Conservation (phyloP, 2,797 vertebrate species). For the Streptopelia turtur region DNA sequence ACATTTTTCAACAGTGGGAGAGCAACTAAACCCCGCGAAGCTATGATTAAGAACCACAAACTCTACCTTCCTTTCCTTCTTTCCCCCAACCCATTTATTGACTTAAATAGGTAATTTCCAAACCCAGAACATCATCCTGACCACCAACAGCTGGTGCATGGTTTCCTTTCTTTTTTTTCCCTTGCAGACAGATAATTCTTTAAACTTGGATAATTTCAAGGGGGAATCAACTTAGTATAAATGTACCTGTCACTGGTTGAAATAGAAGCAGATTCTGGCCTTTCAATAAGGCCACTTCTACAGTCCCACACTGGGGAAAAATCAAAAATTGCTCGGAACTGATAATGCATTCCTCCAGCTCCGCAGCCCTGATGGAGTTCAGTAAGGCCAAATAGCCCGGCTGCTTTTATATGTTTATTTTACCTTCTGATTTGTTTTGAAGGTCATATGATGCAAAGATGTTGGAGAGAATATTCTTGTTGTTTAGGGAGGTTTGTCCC, state of each 20-base stretch:
- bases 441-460: constrained; percentile 63
- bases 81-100: constrained; percentile 73
- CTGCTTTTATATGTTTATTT: constrained; percentile 61
- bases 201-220: constrained; percentile 70
- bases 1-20: constrained; percentile 83
- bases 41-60: constrained; percentile 83
- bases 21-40: constrained; percentile 80
- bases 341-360: constrained; percentile 68
- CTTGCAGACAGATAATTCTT: constrained; percentile 63
- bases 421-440: constrained; percentile 71
- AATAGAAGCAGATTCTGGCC: constrained; percentile 64
- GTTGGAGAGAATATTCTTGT: background rate
- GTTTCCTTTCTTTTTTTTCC: background rate
- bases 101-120: constrained; percentile 74
- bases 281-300: constrained; percentile 58
- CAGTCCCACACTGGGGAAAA: constrained; percentile 65
- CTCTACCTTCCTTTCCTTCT: constrained; percentile 67
- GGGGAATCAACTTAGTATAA: constrained; percentile 65
- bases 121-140: constrained; percentile 25
- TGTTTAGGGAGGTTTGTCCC: background rate
- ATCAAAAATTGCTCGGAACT: constrained; percentile 70
- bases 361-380: constrained; percentile 65
- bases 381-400: constrained; percentile 44
- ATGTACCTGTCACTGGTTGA: constrained; percentile 50
- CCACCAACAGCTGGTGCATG: background rate